Evolutionary conservation across 2,888 invertebrate species (phyloP), one percentile per base, ranked within the genome.

Genomic region (Zaprionus obscuricornis): DNA sequence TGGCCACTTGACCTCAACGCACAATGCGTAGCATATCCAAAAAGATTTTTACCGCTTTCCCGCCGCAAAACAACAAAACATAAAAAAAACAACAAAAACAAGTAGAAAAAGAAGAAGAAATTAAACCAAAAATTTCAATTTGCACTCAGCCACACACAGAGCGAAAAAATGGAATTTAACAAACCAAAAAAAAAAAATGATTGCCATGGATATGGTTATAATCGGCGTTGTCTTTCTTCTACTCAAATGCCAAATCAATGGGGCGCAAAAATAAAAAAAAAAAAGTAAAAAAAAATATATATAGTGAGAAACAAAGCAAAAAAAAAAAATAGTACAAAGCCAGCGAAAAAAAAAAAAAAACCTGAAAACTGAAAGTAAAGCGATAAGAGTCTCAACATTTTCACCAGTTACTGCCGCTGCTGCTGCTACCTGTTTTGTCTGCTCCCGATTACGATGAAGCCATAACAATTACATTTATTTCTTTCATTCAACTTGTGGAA

Each of bases 1-100:
- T 66, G 69, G 69, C 62, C 83, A 79, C 83, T 81, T 81, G 79
- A 78, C 77, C 77, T 55, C 78, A 73, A 71, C 71, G 47, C 56
- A 66, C 62, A 66, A 69, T 60, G 49, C 74, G 33, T 49, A 60
- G 66, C 50, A 57, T 56, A 57, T 39, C 31, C 26, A 49, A 36
- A 45, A 65, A 34, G 45, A 76, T 78, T 82, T 82, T 75, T 63
- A 40, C 67, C 77, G 77, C 77, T 81, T 78, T 84, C 81, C 74
- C 70, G 70, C 74, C 59, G 45, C 66, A 54, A n/a, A n/a, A n/a
- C n/a, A n/a, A n/a, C n/a, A n/a, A n/a, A n/a, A n/a, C n/a, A n/a
- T n/a, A n/a, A n/a, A n/a, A n/a, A n/a, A n/a, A n/a, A n/a, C n/a
- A n/a, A n/a, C n/a, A n/a, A n/a, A n/a, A n/a, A n/a, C n/a, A n/a